Base-by-base conservation (phyloP, 1,140 invertebrate species). In the Heterodera carotae region DNA sequence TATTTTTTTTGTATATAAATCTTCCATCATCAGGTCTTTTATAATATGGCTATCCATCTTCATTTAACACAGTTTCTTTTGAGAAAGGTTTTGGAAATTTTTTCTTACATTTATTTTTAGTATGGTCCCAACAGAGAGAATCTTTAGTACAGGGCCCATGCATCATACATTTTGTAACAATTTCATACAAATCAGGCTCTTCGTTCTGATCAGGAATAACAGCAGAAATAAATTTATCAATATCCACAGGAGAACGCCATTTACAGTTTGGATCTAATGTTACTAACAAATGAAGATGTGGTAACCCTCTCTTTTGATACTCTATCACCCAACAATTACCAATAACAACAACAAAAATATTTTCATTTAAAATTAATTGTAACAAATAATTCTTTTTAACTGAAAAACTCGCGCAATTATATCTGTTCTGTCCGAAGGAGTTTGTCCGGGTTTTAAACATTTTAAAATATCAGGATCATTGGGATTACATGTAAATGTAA, bases 61-160 rank as follows among this genome's bases (percentile, higher is more conserved):
- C 62, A 33, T 66, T 66, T 10, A 66, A 10, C 18, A 10, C 62
- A 29, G 62, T 66, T 66, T 10, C 8, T 66, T 66, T 15, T 7
- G 7, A 12, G 62, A 66, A 66, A 10, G 62, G 62, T 66, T 66
- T 66, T 66, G 62, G 62, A 66, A 66, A 66, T 66, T 66, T 66
- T 66, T 66, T 66, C 8, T 7, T 15, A 6, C 62, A 66, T 66
- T 66, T 66, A 10, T 15, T 66, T 66, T 66, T 66, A 10, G 62
- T 12, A 7, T 66, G 7, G 18, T 66, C 18, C 62, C 62, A 66
- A 66, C 62, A 66, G 18, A 66, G 27, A 7, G 62, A n/a, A 66
- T 66, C 12, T 66, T 66, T 15, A 29, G 33, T 10, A 33, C 62
- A 66, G 62, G 62, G 62, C 18, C 62, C 62, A 66, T 66, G 62